Evolutionary conservation across 2,888 invertebrate species (phyloP).

Genomic region (Pammene aurita): DNA sequence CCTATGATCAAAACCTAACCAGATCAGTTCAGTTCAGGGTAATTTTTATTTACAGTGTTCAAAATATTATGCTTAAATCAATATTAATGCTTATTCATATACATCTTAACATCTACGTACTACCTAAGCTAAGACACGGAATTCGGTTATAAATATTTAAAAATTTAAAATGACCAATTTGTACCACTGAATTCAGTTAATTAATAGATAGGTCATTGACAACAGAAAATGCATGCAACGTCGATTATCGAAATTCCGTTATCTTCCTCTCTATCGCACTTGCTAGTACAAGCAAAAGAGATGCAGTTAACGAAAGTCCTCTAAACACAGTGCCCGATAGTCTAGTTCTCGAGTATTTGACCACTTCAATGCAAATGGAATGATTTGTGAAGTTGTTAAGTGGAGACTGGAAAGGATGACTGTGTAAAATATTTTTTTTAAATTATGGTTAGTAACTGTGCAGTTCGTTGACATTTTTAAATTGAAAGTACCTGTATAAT

Average conservation of each 20-base stretch:
- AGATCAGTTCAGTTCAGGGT: too few relatives aligned
- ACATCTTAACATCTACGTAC: neutral
- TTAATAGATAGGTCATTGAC: neutral
- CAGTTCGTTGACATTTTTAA: too few relatives aligned
- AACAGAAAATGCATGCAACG: neutral
- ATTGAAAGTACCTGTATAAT: too few relatives aligned
- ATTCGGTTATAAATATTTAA: constrained; percentile 6
- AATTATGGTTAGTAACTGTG: too few relatives aligned
- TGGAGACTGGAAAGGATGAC: neutral
- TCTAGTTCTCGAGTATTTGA: neutral
- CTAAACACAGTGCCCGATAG: neutral
- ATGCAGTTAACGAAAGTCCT: neutral
- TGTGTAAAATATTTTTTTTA: too few relatives aligned
- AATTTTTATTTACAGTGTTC: too few relatives aligned
- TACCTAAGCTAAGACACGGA: neutral
- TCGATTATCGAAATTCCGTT: too few relatives aligned
- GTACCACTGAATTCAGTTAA: too few relatives aligned
- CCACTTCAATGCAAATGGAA: neutral
- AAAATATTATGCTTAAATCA: neutral
- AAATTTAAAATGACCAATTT: neutral
- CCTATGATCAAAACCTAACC: too few relatives aligned
- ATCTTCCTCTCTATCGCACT: too few relatives aligned
- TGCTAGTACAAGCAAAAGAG: too few relatives aligned
- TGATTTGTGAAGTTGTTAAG: neutral
- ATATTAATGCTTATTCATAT: neutral